A percentile compares a stretch with the other conserved stretches of the same genome.
phyloP scores from a whole-genome alignment of 1,140 invertebrate species.

The Apis cerana region DNA sequence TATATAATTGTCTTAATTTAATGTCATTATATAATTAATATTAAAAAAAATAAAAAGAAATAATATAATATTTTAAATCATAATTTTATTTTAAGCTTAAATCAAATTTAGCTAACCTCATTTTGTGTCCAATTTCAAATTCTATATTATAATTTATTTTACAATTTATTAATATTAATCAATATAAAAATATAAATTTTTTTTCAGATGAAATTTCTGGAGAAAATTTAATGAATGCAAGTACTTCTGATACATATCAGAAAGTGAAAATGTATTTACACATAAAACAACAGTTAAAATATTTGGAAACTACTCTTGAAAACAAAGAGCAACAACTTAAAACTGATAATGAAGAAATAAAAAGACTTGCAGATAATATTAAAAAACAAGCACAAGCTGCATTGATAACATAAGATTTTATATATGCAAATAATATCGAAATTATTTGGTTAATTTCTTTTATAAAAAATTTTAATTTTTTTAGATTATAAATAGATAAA shows the following conservation, averaged over 20 bases:
- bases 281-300: slow-evolving; percentile 67
- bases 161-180: slow-evolving; percentile 10
- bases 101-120: no score
- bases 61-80: neutral
- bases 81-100: neutral
- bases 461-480: neutral
- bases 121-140: no score
- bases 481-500: no score
- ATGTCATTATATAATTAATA: neutral
- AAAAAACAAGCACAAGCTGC: slow-evolving; percentile 74
- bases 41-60: neutral
- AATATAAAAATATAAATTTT: neutral
- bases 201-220: slow-evolving; percentile 44
- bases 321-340: slow-evolving; percentile 62
- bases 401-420: slow-evolving; percentile 55
- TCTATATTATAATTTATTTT: neutral
- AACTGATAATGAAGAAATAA: slow-evolving; percentile 67
- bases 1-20: no score
- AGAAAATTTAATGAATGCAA: slow-evolving; percentile 52
- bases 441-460: neutral
- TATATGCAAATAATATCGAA: slow-evolving; percentile 27
- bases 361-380: slow-evolving; percentile 72
- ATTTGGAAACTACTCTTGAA: slow-evolving; percentile 63
- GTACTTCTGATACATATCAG: slow-evolving; percentile 68
- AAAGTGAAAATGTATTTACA: slow-evolving; percentile 72